phyloP scores from a whole-genome alignment of 2,797 vertebrate genomes.

The Sebastes melanostomus region DNA sequence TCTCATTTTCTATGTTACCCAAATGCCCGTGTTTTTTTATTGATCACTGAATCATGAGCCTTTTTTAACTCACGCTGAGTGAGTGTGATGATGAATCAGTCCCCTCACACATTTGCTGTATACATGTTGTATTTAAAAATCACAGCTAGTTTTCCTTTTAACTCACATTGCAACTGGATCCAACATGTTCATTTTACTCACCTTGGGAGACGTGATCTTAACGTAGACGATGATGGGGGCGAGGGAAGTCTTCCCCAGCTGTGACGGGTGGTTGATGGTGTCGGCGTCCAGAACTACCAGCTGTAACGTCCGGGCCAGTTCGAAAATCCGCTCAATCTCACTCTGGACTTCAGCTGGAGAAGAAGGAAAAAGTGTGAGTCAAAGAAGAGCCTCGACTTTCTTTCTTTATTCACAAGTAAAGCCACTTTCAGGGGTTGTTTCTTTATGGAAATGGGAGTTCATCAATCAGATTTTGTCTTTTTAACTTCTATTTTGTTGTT shows the following conservation, averaged over 20 bases:
- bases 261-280: slow-evolving; percentile 97
- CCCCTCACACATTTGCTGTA: slow-evolving; percentile 1
- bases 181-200: slow-evolving; percentile 57
- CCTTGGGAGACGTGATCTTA: slow-evolving; percentile 98
- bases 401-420: neutral
- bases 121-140: slow-evolving; percentile 24
- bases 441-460: neutral
- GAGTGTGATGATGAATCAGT: slow-evolving; percentile 62
- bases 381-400: neutral
- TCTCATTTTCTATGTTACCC: slow-evolving; percentile 18
- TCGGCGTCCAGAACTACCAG: slow-evolving; percentile 97
- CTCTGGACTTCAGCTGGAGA: slow-evolving; percentile 95
- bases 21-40: slow-evolving; percentile 26
- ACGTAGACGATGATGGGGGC: slow-evolving; percentile 97
- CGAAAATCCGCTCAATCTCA: slow-evolving; percentile 98
- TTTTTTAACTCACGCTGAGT: slow-evolving; percentile 41
- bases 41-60: slow-evolving; percentile 46
- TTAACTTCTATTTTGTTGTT: neutral
- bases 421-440: neutral
- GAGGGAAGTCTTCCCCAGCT: slow-evolving; percentile 96
- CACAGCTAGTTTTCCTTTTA: neutral
- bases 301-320: slow-evolving; percentile 95
- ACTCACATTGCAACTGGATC: neutral
- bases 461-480: neutral
- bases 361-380: neutral